A percentile compares a stretch with the other conserved stretches of the same genome.
phyloP scores from a whole-genome alignment of 2,888 invertebrate genomes.

The Salpingus planirostris region DNA sequence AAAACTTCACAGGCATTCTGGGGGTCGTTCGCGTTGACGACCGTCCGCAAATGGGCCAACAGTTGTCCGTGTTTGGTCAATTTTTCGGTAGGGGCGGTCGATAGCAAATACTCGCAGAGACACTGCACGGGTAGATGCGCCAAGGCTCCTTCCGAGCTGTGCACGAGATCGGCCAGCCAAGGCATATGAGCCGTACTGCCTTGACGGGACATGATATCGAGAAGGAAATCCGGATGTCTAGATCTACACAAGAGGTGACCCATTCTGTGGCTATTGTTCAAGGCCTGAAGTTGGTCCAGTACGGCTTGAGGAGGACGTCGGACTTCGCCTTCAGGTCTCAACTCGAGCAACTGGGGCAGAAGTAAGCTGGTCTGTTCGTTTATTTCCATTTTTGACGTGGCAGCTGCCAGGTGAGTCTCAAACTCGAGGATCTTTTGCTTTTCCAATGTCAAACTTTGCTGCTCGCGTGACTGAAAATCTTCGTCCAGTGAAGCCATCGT shows the following conservation, averaged over 20 bases:
- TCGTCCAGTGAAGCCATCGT: conserved; percentile 52
- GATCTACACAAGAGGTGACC: conserved; percentile 84
- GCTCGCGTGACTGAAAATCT: conserved; percentile 54
- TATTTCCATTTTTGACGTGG: conserved; percentile 79
- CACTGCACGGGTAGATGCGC: conserved; percentile 95
- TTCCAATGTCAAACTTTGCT: conserved; percentile 61
- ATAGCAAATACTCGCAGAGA: conserved; percentile 87
- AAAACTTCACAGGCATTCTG: conserved; percentile 68
- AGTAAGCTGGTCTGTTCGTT: conserved; percentile 84
- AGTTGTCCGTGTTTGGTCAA: conserved; percentile 65
- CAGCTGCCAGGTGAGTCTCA: conserved; percentile 85
- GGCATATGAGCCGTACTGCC: conserved; percentile 92
- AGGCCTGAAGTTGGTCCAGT: conserved; percentile 67
- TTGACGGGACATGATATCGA: conserved; percentile 80
- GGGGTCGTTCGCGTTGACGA: conserved; percentile 45
- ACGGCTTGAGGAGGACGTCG: conserved; percentile 70
- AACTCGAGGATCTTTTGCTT: conserved; percentile 76
- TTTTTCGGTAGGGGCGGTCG: conserved; percentile 56
- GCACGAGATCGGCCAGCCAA: conserved; percentile 90
- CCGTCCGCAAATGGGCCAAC: conserved; percentile 49
- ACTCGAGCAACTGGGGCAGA: conserved; percentile 72
- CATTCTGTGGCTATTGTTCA: conserved; percentile 71
- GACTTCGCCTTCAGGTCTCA: conserved; percentile 78
- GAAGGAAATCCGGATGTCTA: conserved; percentile 82
- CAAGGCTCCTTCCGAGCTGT: conserved; percentile 78